phyloP scores from a whole-genome alignment of 2,797 vertebrate species.

The Danio aesculapii region DNA sequence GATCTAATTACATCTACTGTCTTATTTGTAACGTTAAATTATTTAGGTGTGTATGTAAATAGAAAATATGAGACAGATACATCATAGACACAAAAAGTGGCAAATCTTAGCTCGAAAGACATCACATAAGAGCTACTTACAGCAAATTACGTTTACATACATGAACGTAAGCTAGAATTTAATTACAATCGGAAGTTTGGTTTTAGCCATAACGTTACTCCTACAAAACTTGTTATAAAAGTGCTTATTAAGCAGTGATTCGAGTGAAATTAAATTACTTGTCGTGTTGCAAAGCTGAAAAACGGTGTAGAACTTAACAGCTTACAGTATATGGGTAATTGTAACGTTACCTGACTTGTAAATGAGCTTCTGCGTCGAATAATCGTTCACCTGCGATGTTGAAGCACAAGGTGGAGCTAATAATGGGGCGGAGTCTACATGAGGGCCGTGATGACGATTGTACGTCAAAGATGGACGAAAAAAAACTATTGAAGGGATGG shows the following conservation, averaged over 20 bases:
- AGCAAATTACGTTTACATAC: not conserved
- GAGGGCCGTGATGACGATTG: not conserved
- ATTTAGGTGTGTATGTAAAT: too few species aligned
- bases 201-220: not conserved
- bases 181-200: not conserved
- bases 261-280: not conserved
- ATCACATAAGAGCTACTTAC: not conserved
- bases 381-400: not conserved
- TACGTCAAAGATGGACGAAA: not conserved
- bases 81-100: too few species aligned
- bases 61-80: too few species aligned
- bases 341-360: conserved; percentile 9
- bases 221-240: not conserved
- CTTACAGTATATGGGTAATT: not conserved
- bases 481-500: too few species aligned
- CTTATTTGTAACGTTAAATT: too few species aligned
- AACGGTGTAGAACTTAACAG: not conserved
- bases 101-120: too few species aligned
- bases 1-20: too few species aligned
- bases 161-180: not conserved
- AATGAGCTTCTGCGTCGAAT: not conserved
- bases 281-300: not conserved
- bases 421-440: not conserved
- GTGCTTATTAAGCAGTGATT: not conserved
- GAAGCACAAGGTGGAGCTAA: not conserved